Conservation (phyloP, 2,888 invertebrate species). For the Heteropelma amictum region DNA sequence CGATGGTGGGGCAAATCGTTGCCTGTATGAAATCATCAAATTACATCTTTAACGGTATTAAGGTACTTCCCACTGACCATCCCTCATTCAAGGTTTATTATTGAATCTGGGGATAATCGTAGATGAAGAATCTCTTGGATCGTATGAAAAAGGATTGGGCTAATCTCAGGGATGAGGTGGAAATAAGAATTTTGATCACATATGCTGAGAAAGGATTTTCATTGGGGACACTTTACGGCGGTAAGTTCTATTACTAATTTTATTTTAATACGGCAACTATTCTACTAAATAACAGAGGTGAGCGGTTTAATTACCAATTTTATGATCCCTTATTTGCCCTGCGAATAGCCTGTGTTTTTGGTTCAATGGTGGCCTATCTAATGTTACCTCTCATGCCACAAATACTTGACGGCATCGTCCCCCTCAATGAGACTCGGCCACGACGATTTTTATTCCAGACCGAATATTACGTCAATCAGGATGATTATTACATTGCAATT, state of each 20-base stretch:
- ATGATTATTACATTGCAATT: slow-evolving; percentile 45
- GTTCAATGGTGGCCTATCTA: slow-evolving; percentile 34
- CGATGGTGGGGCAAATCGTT: slow-evolving; percentile 40
- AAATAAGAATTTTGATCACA: slow-evolving; percentile 26
- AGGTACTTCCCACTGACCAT: slow-evolving; percentile 10
- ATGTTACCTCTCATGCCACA: slow-evolving; percentile 45
- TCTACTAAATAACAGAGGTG: not conserved
- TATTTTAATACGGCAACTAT: too few species aligned
- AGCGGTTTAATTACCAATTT: not conserved
- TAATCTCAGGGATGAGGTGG: slow-evolving; percentile 17
- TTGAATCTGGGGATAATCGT: not conserved
- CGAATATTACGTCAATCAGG: slow-evolving; percentile 49
- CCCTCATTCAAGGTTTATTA: not conserved
- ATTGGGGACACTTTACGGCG: slow-evolving; percentile 17
- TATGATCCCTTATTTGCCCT: not conserved
- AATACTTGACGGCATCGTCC: slow-evolving; percentile 46
- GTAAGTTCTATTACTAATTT: too few species aligned
- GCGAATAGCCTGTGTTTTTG: slow-evolving; percentile 18
- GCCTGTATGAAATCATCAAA: slow-evolving; percentile 39
- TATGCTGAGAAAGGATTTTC: slow-evolving; percentile 29
- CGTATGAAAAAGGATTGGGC: slow-evolving; percentile 36
- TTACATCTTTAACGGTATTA: slow-evolving; percentile 21
- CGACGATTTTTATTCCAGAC: slow-evolving; percentile 48
- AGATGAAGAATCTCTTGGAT: slow-evolving; percentile 42
- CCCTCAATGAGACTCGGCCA: slow-evolving; percentile 51